Percentiles rank a stretch among this genome's conserved stretches.
These are phyloP conservation scores for Caenorhabditis latens DNA, from an alignment of 1,140 invertebrate genomes.

Conservation along the genomic window DNA sequence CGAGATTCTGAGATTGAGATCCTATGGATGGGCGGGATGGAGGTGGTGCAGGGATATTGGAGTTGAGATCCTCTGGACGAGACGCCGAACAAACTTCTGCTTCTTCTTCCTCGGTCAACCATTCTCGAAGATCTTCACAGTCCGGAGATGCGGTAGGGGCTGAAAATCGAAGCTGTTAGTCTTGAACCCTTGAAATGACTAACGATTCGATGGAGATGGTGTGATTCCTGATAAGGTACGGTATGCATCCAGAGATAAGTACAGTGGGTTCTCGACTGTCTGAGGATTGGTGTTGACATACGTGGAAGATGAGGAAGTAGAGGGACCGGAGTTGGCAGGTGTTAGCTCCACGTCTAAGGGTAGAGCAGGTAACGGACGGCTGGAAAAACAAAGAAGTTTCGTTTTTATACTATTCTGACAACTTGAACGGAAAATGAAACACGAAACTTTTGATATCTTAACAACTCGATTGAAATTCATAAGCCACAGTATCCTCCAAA, in stretches of 20 bases:
- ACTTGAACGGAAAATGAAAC: neutral
- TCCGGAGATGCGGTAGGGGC: neutral
- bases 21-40: slow-evolving; percentile 13
- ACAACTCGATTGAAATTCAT: too few species aligned
- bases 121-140: slow-evolving; percentile 15
- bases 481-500: too few species aligned
- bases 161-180: neutral
- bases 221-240: slow-evolving; percentile 14
- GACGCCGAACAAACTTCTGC: neutral
- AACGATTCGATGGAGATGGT: slow-evolving; percentile 5
- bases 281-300: neutral
- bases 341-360: neutral
- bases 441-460: too few species aligned
- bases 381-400: neutral
- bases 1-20: neutral
- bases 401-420: neutral
- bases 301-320: slow-evolving; percentile 17
- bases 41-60: neutral
- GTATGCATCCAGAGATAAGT: slow-evolving; percentile 13
- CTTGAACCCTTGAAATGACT: neutral
- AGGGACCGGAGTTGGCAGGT: slow-evolving; percentile 26
- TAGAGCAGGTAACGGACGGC: slow-evolving; percentile 4
- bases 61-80: neutral
- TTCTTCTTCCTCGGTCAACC: slow-evolving; percentile 46
- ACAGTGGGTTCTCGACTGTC: neutral